phyloP scores from a whole-genome alignment of 2,888 invertebrate species.

The Stenoptilia bipunctidactyla region DNA sequence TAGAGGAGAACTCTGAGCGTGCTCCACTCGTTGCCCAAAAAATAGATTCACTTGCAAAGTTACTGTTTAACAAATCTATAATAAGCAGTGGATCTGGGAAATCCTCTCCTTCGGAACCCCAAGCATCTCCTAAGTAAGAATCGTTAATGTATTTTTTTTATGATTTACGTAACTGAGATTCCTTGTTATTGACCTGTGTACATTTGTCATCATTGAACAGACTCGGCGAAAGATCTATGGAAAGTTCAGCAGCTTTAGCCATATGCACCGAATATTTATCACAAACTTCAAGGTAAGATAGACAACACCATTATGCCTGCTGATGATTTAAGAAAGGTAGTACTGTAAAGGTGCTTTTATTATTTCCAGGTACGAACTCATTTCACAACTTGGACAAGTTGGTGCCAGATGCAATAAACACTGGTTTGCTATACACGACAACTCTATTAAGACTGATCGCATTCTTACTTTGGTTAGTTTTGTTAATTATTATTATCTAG shows the following conservation, averaged over 20 bases:
- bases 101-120: slow-evolving; percentile 52
- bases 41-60: slow-evolving; percentile 81
- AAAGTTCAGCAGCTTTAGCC: slow-evolving; percentile 52
- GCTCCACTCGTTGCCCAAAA: slow-evolving; percentile 78
- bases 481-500: too few relatives aligned
- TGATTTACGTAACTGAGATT: background rate
- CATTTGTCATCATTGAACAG: slow-evolving; percentile 21
- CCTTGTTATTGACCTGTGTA: background rate
- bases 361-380: slow-evolving; percentile 77
- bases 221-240: slow-evolving; percentile 48
- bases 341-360: background rate
- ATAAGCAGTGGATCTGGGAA: slow-evolving; percentile 57
- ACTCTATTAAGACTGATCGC: slow-evolving; percentile 81
- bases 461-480: slow-evolving; percentile 75
- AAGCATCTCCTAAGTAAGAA: slow-evolving; percentile 49
- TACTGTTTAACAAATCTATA: slow-evolving; percentile 76
- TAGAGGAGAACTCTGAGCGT: slow-evolving; percentile 67
- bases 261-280: slow-evolving; percentile 59
- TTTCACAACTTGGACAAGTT: slow-evolving; percentile 84
- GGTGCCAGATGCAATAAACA: slow-evolving; percentile 89
- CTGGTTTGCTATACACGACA: slow-evolving; percentile 92
- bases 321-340: too few relatives aligned
- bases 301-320: too few relatives aligned
- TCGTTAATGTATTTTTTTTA: background rate
- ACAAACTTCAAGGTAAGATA: slow-evolving; percentile 45